A percentile compares a stretch with the other conserved stretches of the same genome.
These are phyloP conservation scores for Panzeria rudis DNA, from an alignment of 2,888 invertebrate species.

Conservation along the genomic window DNA sequence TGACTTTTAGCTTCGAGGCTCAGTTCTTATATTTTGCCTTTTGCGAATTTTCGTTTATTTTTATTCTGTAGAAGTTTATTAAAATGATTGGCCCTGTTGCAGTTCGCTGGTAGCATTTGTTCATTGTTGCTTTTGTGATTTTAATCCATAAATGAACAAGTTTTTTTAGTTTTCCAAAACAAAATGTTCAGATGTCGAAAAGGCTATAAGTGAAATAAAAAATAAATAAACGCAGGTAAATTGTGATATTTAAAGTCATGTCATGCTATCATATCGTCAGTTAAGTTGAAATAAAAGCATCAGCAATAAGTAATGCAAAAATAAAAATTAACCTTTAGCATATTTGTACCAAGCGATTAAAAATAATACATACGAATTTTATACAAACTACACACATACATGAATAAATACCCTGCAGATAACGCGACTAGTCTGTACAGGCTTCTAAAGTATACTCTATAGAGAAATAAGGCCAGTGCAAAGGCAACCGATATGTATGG, in stretches of 20 bases:
- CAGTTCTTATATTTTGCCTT: constrained; percentile 42
- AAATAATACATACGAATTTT: not conserved
- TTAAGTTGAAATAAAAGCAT: constrained; percentile 21
- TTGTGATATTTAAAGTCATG: constrained; percentile 61
- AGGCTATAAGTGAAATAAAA: constrained; percentile 33
- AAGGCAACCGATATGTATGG: no score
- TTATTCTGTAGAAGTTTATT: constrained; percentile 61
- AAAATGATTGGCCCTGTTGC: constrained; percentile 67
- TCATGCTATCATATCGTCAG: constrained; percentile 31
- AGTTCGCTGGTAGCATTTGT: constrained; percentile 59
- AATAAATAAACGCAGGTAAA: constrained; percentile 54
- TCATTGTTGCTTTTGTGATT: constrained; percentile 55
- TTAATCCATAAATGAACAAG: constrained; percentile 69
- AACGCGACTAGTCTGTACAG: no score
- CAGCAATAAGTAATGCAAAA: not conserved
- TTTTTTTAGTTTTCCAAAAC: constrained; percentile 19
- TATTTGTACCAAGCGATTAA: not conserved
- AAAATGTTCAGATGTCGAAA: constrained; percentile 43
- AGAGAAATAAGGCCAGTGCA: no score
- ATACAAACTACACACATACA: not conserved
- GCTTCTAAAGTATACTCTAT: no score
- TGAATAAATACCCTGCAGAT: not conserved
- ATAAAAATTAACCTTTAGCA: constrained; percentile 19
- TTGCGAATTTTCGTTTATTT: constrained; percentile 68
- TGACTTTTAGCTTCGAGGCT: constrained; percentile 67